These are phyloP conservation scores for Adoxophyes honmai DNA, from an alignment of 1,140 invertebrate genomes.

Conservation along the genomic window DNA sequence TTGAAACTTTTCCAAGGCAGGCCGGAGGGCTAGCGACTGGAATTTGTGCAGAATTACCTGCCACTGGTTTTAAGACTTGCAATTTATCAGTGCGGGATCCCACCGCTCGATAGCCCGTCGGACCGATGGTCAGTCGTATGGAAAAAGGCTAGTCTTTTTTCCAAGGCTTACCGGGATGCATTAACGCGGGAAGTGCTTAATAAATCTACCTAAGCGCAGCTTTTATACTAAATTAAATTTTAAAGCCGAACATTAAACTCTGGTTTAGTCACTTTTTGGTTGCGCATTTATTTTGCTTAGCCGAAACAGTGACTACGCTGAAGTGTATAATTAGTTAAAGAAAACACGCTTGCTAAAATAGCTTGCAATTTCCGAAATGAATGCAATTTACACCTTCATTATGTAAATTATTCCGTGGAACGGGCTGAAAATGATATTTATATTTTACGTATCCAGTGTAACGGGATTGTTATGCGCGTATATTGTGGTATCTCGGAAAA, in stretches of 20 bases:
- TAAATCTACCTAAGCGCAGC: conserved; percentile 11
- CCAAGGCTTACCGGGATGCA: conserved; percentile 31
- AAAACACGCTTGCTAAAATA: conserved; percentile 12
- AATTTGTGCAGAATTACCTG: conserved; percentile 68
- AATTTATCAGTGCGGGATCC: conserved; percentile 59
- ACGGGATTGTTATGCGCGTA: conserved; percentile 33
- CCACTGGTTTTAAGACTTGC: conserved; percentile 65
- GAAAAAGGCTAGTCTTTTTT: conserved; percentile 51
- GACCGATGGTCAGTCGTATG: conserved; percentile 29
- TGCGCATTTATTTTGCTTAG: background rate
- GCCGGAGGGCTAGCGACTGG: conserved; percentile 39
- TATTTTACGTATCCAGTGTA: conserved; percentile 21
- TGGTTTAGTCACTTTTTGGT: conserved; percentile 3
- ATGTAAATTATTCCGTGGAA: conserved; percentile 1
- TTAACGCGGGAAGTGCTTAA: conserved; percentile 20
- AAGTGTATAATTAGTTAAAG: background rate
- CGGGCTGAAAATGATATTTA: conserved; percentile 6
- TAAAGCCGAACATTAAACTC: conserved; percentile 7
- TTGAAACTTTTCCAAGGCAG: conserved; percentile 57
- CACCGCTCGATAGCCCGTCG: conserved; percentile 43
- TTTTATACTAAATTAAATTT: conserved; percentile 12
- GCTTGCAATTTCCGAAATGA: background rate
- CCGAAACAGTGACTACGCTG: background rate
- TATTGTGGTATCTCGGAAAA: conserved; percentile 56
- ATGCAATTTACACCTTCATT: conserved; percentile 10